Percentiles rank a stretch among this genome's conserved stretches.
These are phyloP conservation scores for Cantharis rustica DNA, from an alignment of 2,888 invertebrate genomes.

Conservation along the genomic window DNA sequence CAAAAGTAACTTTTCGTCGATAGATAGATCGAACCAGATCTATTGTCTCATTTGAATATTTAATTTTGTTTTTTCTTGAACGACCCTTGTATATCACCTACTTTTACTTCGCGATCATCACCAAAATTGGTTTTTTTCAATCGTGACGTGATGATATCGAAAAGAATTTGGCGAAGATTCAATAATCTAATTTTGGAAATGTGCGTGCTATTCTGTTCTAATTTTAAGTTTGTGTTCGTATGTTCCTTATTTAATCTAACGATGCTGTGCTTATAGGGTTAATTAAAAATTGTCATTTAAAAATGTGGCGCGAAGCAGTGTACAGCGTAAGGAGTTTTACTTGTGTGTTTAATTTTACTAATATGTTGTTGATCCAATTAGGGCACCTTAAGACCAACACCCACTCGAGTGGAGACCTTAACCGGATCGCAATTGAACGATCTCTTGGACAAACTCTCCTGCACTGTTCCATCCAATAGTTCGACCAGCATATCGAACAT, in stretches of 20 bases:
- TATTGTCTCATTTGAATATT: too few species aligned
- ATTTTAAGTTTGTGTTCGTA: background rate
- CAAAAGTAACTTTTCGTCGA: too few species aligned
- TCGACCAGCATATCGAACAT: constrained; percentile 40
- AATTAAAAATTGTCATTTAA: background rate
- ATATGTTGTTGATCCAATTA: constrained; percentile 23
- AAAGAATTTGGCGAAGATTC: constrained; percentile 4
- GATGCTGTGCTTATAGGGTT: background rate
- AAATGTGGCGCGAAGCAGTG: constrained; percentile 39
- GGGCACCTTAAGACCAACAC: constrained; percentile 45
- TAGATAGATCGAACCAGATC: too few species aligned
- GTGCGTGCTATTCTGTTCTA: constrained; percentile 1
- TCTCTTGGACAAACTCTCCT: constrained; percentile 40
- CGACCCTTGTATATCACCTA: background rate
- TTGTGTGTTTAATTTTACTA: background rate
- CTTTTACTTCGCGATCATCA: background rate
- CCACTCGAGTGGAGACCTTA: constrained; percentile 25
- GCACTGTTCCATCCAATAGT: constrained; percentile 35
- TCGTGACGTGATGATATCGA: background rate
- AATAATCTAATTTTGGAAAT: background rate
- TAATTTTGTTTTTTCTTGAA: background rate
- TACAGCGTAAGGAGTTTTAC: constrained; percentile 32
- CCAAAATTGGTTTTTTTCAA: constrained; percentile 2
- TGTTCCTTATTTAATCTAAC: background rate
- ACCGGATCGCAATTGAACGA: constrained; percentile 42